phyloP scores from a whole-genome alignment of 2,888 invertebrate species.

The Monopis laevigella region DNA sequence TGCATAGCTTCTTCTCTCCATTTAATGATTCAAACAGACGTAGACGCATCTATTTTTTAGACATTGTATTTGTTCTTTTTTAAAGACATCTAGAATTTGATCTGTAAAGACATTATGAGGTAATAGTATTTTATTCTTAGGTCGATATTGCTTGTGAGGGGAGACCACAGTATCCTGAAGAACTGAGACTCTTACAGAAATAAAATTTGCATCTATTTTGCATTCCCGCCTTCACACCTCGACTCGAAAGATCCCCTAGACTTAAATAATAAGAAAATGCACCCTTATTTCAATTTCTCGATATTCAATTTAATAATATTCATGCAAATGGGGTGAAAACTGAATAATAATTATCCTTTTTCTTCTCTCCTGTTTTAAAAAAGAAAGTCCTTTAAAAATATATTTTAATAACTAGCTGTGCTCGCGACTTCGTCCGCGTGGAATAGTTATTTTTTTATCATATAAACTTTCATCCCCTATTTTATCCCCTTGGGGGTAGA shows the following conservation, averaged over 20 bases:
- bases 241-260: conserved; percentile 2
- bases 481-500: no score
- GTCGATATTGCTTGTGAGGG: conserved; percentile 1
- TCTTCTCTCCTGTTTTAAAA: neutral
- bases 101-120: neutral
- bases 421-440: no score
- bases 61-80: neutral
- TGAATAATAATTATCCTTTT: conserved; percentile 9
- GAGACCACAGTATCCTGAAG: neutral
- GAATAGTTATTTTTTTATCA: no score
- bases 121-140: neutral
- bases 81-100: no score
- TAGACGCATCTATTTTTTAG: no score
- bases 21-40: no score
- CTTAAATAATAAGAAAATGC: conserved; percentile 2
- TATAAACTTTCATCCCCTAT: no score
- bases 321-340: conserved; percentile 5
- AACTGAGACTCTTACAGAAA: conserved; percentile 17
- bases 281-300: conserved; percentile 8
- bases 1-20: no score
- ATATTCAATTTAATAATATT: conserved; percentile 10
- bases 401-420: no score
- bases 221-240: conserved; percentile 13
- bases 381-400: no score
- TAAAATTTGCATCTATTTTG: conserved; percentile 19